Base-by-base conservation (phyloP, 1,140 invertebrate species). In the Brachionus paranguensis region DNA sequence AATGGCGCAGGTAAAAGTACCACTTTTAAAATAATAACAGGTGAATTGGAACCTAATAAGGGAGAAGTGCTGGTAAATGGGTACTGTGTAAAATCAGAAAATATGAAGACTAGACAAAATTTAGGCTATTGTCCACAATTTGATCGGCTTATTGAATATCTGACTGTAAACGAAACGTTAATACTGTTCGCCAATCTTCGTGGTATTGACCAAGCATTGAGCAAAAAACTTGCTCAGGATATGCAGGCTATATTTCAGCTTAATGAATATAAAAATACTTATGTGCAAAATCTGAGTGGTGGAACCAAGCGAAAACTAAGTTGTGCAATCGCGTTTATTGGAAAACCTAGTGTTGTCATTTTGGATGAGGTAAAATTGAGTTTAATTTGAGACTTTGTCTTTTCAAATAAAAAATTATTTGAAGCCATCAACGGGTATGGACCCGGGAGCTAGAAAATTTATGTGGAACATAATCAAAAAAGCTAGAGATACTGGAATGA, bases 301-400 rank as follows among this genome's bases (percentile, higher is more conserved):
- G 97, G 96, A 0, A 99, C 97, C 86, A 97, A 96, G 88, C 91
- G 96, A 60, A 97, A 98, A 88, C 89, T 99, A 33, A 96, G 94
- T 86, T 95, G 96, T 60, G 96, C 96, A 0, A 93, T 99, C 68
- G 94, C 96, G 6, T 89, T 98, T 29, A 91, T 96, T 87, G 89
- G 89, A 6, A 87, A 88, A 78, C 90, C 90, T 12, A 86, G 88
- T 27, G 86, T 90, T 76, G 85, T 90, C 3, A 86, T 90, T 53
- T 85, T 90, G 45, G 90, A 91, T 86, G 90, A 90, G 47, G 85
- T 90, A 17, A 90, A 90, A 11, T 78, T 45, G 24, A n/a, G 10
- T 47, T 47, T 55, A 11, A 14, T 50, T 78, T 78, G 3, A 24
- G 53, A 37, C 6, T 37, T 7, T 37, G 33, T 37, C 5, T 37